Conservation (phyloP, 2,888 invertebrate species). For the Deilephila porcellus region DNA sequence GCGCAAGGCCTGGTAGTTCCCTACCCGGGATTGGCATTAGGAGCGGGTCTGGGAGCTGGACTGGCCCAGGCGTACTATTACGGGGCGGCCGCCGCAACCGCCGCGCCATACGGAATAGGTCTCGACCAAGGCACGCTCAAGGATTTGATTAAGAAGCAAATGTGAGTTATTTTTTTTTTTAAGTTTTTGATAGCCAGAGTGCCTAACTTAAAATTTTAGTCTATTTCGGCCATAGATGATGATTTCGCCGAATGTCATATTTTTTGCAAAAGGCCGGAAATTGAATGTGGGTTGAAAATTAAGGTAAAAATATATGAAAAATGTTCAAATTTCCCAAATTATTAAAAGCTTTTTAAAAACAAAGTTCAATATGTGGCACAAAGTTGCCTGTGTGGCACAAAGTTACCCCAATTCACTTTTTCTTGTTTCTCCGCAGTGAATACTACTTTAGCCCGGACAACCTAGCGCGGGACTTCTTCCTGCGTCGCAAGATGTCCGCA, state of each 20-base stretch:
- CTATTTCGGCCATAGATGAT: no score
- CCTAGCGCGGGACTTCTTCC: constrained; percentile 96
- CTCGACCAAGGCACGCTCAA: constrained; percentile 88
- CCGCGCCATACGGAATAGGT: constrained; percentile 79
- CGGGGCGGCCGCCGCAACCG: constrained; percentile 81
- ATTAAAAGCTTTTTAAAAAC: no score
- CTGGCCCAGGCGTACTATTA: constrained; percentile 86
- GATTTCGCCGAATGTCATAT: no score
- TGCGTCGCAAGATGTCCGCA: constrained; percentile 97
- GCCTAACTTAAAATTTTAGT: no score
- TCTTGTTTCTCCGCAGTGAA: constrained; percentile 87
- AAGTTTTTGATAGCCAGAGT: not conserved
- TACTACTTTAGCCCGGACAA: constrained; percentile 99
- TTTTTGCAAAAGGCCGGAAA: no score
- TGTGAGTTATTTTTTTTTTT: constrained; percentile 85
- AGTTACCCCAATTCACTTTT: not conserved
- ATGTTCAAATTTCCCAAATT: no score
- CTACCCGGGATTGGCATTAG: constrained; percentile 60
- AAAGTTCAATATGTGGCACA: no score
- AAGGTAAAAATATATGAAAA: no score
- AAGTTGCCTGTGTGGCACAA: no score
- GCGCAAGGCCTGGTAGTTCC: constrained; percentile 73
- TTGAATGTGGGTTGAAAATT: no score
- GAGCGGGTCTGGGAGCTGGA: constrained; percentile 52
- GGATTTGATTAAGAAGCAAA: constrained; percentile 94